Evolutionary conservation across 2,113 vertebrate genomes (phyloP).

Genomic region (Apaloderma vittatum): DNA sequence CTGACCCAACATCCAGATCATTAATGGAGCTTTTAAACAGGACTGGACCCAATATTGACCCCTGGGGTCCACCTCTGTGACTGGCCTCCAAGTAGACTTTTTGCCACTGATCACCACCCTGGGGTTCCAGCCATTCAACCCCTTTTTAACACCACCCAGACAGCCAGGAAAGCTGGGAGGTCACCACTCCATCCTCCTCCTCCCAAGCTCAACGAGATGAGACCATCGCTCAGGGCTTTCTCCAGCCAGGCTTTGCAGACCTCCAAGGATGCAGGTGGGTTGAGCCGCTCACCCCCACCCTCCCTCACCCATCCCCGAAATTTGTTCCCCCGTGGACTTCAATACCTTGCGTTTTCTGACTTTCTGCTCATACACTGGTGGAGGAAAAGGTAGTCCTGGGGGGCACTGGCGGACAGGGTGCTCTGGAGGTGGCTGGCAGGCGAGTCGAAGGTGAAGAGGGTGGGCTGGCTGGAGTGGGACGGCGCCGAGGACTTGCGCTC

Average conservation of each 20-base stretch:
- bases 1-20: background rate
- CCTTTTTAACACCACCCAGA: background rate
- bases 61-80: background rate
- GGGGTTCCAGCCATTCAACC: background rate
- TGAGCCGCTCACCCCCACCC: background rate
- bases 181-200: background rate
- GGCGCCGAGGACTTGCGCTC: conserved; percentile 90
- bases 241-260: background rate
- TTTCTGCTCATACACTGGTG: conserved; percentile 98
- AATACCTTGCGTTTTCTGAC: conserved; percentile 91
- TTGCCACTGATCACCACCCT: background rate
- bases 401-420: conserved; percentile 92
- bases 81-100: background rate
- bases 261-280: background rate
- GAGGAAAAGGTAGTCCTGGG: conserved; percentile 97
- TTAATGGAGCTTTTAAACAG: background rate
- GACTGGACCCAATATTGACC: background rate
- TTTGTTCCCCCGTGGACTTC: background rate
- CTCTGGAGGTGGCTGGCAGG: conserved; percentile 82
- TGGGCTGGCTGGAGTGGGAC: conserved; percentile 94
- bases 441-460: conserved; percentile 94
- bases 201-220: fast-evolving
- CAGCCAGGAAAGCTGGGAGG: background rate
- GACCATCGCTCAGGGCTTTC: background rate
- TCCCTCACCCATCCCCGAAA: background rate